A percentile compares a stretch with the other conserved stretches of the same genome.
These are phyloP conservation scores for Chrysochloris asiatica DNA, from an alignment of 2,113 vertebrate genomes.

Conservation along the genomic window DNA sequence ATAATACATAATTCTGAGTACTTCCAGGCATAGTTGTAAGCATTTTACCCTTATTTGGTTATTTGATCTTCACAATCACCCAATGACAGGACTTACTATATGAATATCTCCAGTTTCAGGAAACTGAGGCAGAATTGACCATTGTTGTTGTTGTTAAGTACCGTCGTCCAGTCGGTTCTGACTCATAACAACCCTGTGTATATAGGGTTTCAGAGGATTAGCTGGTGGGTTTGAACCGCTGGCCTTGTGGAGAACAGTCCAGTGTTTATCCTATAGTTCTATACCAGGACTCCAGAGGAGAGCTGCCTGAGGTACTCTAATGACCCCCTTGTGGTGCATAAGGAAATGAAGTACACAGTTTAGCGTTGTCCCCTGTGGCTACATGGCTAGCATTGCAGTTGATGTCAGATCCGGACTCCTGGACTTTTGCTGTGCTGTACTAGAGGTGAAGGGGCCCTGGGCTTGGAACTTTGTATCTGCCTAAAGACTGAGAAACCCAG, in stretches of 20 bases:
- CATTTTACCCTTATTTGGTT: neutral
- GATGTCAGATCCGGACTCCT: neutral
- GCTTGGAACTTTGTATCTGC: neutral
- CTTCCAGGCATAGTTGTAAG: neutral
- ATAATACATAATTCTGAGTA: neutral
- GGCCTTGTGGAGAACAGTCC: too few relatives aligned
- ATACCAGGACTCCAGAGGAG: too few relatives aligned
- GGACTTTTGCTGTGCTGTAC: neutral
- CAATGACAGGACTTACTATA: neutral
- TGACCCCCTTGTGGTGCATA: neutral
- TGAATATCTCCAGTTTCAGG: neutral
- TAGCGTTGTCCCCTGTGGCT: neutral
- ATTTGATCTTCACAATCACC: neutral
- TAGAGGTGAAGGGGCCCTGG: neutral
- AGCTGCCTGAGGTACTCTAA: accelerated
- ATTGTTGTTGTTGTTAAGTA: too few relatives aligned
- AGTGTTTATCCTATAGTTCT: too few relatives aligned
- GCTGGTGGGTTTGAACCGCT: too few relatives aligned
- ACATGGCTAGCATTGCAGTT: accelerated
- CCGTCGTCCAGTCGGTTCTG: too few relatives aligned
- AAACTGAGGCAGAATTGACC: neutral
- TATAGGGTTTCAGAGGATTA: too few relatives aligned
- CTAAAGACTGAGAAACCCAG: neutral
- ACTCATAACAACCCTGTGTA: too few relatives aligned
- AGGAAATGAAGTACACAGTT: neutral